These are phyloP conservation scores for Buceros bicornis DNA, from an alignment of 2,797 vertebrate genomes.

Conservation along the genomic window DNA sequence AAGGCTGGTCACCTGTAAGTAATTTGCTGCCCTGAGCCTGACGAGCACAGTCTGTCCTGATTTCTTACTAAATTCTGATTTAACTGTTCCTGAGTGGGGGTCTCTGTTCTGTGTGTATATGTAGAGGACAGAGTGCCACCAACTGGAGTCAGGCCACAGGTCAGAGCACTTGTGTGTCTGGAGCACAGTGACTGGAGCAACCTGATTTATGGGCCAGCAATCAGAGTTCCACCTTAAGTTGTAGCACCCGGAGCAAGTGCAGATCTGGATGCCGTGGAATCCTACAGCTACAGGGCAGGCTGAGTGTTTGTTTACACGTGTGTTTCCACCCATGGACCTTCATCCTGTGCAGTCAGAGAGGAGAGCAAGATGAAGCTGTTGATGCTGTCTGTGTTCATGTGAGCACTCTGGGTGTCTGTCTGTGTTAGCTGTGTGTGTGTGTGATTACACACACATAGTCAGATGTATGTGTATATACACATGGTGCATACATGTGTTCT, in stretches of 20 bases:
- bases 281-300: not conserved
- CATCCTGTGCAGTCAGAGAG: not conserved
- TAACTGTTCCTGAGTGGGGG: not conserved
- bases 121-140: not conserved
- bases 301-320: not conserved
- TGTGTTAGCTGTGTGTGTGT: not conserved
- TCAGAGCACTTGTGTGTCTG: not conserved
- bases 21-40: not conserved
- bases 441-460: not conserved
- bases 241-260: not conserved
- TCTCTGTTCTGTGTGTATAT: not conserved
- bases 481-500: accelerated
- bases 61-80: not conserved
- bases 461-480: not conserved
- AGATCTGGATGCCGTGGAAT: not conserved
- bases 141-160: not conserved
- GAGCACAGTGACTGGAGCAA: not conserved
- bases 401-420: not conserved
- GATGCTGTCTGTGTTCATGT: not conserved
- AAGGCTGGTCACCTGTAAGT: not conserved
- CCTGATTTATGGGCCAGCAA: not conserved
- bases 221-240: not conserved
- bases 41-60: not conserved
- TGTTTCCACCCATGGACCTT: not conserved
- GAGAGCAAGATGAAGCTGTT: not conserved